Conservation (phyloP, 2,797 vertebrate species). For the Parauchenoglanis punctatus region DNA sequence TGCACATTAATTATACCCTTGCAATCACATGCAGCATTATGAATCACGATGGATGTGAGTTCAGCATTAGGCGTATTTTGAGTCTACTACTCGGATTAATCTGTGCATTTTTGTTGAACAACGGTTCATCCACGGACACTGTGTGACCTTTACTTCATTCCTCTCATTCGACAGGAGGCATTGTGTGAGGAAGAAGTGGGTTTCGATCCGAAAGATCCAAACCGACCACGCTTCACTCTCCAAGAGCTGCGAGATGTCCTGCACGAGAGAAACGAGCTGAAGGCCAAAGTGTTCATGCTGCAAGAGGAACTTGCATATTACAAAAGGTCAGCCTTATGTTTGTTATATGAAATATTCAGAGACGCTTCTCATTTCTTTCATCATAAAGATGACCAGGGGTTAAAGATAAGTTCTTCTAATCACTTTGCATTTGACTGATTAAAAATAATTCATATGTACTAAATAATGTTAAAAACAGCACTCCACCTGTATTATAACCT, state of each 20-base stretch:
- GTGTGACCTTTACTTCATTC: not conserved
- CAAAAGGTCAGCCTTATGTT: slow-evolving; percentile 78
- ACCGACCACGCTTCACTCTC: slow-evolving; percentile 92
- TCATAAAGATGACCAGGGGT: not conserved
- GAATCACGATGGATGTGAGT: not conserved
- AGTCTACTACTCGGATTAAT: not conserved
- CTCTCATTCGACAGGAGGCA: slow-evolving; percentile 71
- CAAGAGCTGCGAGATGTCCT: slow-evolving; percentile 96
- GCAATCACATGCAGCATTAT: not conserved
- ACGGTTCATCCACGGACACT: not conserved
- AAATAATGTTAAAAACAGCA: not conserved
- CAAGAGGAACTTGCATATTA: slow-evolving; percentile 97
- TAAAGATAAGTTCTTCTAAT: not conserved
- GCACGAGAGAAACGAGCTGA: slow-evolving; percentile 95
- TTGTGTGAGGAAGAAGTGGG: slow-evolving; percentile 78
- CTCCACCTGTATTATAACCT: not conserved
- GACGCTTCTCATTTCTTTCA: not conserved
- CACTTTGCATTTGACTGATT: not conserved
- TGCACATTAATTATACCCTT: not conserved
- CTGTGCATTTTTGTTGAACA: not conserved
- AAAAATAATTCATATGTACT: not conserved
- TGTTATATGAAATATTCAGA: not conserved
- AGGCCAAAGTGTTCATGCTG: slow-evolving; percentile 94
- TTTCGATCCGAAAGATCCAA: slow-evolving; percentile 88
- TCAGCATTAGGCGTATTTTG: not conserved